Evolutionary conservation across 2,888 invertebrate genomes (phyloP).

Genomic region (Neoaliturus tenellus): DNA sequence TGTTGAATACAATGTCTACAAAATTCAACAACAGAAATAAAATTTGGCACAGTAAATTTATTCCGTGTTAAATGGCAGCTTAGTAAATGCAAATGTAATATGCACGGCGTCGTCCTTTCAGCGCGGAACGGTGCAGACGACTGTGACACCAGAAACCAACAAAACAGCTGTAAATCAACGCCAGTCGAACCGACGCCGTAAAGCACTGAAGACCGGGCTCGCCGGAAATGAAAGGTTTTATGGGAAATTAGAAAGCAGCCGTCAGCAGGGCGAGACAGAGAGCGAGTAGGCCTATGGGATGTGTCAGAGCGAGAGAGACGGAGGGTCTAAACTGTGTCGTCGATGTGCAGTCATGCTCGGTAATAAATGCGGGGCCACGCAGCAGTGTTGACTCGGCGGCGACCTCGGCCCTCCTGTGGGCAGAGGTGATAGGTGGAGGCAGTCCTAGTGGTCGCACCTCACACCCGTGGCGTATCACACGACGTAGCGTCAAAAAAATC

Average conservation of each 20-base stretch:
- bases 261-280: neutral
- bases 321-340: constrained; percentile 1
- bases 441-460: no score
- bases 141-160: neutral
- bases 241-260: constrained; percentile 45
- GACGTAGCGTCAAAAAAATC: no score
- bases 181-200: neutral
- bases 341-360: constrained; percentile 12
- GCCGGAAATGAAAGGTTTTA: constrained; percentile 53
- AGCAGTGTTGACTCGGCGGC: neutral
- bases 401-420: neutral
- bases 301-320: neutral
- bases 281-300: neutral
- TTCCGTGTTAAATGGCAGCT: no score
- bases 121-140: neutral
- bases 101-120: neutral
- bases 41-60: no score
- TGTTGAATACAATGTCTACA: no score
- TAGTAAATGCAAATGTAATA: neutral
- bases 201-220: constrained; percentile 30
- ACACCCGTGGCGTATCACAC: no score
- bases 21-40: no score
- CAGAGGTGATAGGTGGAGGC: neutral
- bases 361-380: constrained; percentile 1
- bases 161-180: constrained; percentile 30